Evolutionary conservation across 2,888 invertebrate genomes (phyloP).

Genomic region (Lasioglossum figueresi): DNA sequence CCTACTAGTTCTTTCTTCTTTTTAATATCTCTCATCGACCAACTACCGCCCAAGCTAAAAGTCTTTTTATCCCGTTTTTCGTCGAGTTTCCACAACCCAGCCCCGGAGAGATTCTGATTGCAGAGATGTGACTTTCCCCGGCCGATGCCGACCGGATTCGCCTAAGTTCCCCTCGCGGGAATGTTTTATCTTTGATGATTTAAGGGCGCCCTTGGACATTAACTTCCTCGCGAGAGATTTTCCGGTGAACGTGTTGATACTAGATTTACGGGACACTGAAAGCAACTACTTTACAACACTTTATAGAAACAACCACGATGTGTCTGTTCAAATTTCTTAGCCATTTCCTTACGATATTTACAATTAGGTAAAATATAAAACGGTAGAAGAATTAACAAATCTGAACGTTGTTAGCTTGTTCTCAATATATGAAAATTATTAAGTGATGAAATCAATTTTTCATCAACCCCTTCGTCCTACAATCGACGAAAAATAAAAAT

Average conservation of each 20-base stretch:
- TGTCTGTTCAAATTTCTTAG: neutral
- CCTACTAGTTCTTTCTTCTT: conserved; percentile 16
- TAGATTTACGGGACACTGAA: too few relatives aligned
- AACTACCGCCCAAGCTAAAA: conserved; percentile 1
- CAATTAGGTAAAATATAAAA: neutral
- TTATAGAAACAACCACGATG: too few relatives aligned
- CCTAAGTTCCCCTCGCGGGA: neutral
- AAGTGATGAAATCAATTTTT: neutral
- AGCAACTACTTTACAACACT: too few relatives aligned
- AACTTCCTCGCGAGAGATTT: neutral
- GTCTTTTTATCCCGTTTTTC: neutral
- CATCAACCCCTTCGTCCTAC: neutral
- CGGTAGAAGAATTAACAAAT: neutral
- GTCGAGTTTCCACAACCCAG: neutral
- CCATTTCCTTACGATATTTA: too few relatives aligned
- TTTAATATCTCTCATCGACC: conserved; percentile 20
- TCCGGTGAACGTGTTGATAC: neutral
- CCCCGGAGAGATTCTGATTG: conserved; percentile 27
- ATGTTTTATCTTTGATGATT: conserved; percentile 34
- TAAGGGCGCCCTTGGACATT: conserved; percentile 9
- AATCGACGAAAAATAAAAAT: neutral
- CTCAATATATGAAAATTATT: neutral
- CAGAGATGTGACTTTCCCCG: conserved; percentile 16
- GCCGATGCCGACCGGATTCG: neutral
- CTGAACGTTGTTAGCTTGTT: neutral